phyloP scores from a whole-genome alignment of 2,113 vertebrate species.

The Panthera uncia region DNA sequence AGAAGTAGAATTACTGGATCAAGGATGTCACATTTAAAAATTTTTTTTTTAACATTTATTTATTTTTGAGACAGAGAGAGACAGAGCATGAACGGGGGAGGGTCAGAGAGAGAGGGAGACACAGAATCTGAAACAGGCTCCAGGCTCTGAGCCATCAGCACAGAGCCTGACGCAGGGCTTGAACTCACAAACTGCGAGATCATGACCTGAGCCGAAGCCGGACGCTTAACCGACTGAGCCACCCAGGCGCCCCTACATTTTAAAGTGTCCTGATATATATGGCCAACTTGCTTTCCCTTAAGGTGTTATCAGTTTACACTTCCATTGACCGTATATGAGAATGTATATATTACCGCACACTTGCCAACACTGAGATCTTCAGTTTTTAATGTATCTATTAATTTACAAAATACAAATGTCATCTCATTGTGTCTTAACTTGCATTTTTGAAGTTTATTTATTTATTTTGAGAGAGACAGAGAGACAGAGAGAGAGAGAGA shows the following conservation, averaged over 20 bases:
- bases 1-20: neutral
- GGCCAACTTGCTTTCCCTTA: conserved; percentile 9
- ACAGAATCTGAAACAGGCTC: no score
- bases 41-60: no score
- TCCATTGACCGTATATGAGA: neutral
- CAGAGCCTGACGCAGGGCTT: no score
- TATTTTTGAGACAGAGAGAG: no score
- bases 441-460: neutral
- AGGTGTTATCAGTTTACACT: neutral
- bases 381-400: neutral
- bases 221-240: no score
- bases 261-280: neutral
- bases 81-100: no score
- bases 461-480: no score
- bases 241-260: neutral
- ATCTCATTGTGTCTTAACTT: neutral
- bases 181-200: no score
- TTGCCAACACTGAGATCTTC: neutral
- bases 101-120: no score
- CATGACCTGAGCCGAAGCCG: no score
- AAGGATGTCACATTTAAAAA: neutral
- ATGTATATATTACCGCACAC: neutral
- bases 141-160: no score
- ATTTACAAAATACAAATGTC: neutral
- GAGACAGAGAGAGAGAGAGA: no score